A percentile compares a stretch with the other conserved stretches of the same genome.
Conservation (phyloP, 1,140 invertebrate species). For the Magallana ariakensis region DNA sequence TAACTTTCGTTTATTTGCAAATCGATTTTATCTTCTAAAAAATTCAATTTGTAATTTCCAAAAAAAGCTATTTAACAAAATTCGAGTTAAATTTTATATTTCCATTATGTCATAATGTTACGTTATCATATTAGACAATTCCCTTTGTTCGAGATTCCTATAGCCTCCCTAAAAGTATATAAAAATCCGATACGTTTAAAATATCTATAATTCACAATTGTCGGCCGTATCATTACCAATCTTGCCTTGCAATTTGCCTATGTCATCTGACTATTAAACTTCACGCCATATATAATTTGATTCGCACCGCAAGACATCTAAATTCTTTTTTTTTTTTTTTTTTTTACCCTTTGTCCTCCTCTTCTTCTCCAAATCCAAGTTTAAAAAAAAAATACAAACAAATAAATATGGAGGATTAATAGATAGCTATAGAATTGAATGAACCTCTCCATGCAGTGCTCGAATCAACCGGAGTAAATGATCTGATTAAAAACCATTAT, state of each 20-base stretch:
- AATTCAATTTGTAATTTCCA: too few relatives aligned
- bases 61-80: too few relatives aligned
- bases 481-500: constrained; percentile 23
- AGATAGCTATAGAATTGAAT: constrained; percentile 25
- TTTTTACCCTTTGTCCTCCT: too few relatives aligned
- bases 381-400: constrained; percentile 29
- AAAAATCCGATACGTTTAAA: constrained; percentile 28
- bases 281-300: constrained; percentile 21
- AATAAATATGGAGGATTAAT: constrained; percentile 38
- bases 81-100: too few relatives aligned
- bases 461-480: constrained; percentile 4
- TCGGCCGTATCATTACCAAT: constrained; percentile 8
- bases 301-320: neutral
- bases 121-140: too few relatives aligned
- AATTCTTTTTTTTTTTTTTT: neutral
- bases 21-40: too few relatives aligned
- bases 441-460: neutral
- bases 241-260: neutral
- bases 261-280: neutral
- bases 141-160: too few relatives aligned
- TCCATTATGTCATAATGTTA: too few relatives aligned
- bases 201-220: constrained; percentile 13
- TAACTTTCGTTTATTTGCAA: too few relatives aligned
- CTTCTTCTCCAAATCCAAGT: neutral
- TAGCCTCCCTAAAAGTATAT: neutral